phyloP scores from a whole-genome alignment of 2,113 vertebrate genomes.

The Barnardius zonarius region DNA sequence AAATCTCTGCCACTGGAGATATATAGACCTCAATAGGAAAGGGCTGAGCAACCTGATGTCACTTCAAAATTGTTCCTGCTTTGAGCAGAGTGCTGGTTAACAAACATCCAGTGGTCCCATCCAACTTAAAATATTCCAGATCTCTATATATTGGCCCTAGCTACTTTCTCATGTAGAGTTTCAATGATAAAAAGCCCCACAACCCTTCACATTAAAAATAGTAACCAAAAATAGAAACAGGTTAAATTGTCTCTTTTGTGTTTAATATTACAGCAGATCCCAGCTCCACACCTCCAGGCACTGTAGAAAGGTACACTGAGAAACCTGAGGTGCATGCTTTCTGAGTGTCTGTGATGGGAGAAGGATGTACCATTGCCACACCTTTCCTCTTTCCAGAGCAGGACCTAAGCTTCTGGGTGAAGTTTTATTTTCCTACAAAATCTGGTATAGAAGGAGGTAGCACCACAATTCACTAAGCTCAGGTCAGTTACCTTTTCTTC shows the following conservation, averaged over 20 bases:
- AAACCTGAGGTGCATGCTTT: not conserved
- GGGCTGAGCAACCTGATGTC: not conserved
- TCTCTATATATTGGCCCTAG: not conserved
- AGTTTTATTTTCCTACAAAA: not conserved
- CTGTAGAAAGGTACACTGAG: not conserved
- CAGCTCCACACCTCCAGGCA: not conserved
- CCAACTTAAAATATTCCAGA: not conserved
- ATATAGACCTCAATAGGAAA: not conserved
- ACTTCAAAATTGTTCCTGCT: not conserved
- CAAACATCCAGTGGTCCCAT: not conserved
- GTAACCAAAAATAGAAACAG: not conserved
- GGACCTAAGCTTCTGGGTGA: not conserved
- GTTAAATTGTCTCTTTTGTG: not conserved
- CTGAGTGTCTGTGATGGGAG: not conserved
- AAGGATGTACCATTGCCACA: not conserved
- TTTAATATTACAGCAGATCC: not conserved
- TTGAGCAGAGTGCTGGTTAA: not conserved
- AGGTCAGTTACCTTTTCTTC: not conserved
- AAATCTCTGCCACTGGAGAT: not conserved
- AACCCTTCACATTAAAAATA: not conserved
- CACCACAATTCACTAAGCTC: not conserved
- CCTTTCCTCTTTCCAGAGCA: not conserved
- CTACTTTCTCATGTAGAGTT: not conserved
- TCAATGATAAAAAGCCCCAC: not conserved
- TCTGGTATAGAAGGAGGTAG: not conserved